These are phyloP conservation scores for Athetis lepigone DNA, from an alignment of 2,888 invertebrate species.

Conservation along the genomic window DNA sequence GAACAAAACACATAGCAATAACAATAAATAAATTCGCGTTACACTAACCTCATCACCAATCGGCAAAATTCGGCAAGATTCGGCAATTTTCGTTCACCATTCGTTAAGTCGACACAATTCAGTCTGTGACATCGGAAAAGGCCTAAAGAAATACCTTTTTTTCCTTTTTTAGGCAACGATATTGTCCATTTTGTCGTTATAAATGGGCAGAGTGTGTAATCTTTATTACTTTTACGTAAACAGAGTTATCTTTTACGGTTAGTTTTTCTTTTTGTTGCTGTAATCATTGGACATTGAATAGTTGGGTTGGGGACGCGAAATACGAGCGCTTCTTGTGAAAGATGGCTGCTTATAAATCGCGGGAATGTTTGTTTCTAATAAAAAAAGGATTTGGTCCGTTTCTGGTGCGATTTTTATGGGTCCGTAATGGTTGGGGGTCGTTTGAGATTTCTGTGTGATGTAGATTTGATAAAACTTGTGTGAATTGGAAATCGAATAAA, in stretches of 20 bases:
- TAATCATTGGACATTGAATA: conserved; percentile 64
- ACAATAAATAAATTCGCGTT: conserved; percentile 62
- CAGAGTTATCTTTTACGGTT: conserved; percentile 65
- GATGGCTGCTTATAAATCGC: conserved; percentile 56
- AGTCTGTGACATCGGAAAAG: conserved; percentile 53
- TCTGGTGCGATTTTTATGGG: conserved; percentile 35
- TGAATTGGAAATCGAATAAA: neutral
- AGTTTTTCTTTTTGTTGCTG: conserved; percentile 63
- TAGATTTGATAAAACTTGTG: conserved; percentile 9
- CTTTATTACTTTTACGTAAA: conserved; percentile 67
- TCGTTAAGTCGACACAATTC: conserved; percentile 65
- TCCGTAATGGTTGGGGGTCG: conserved; percentile 21
- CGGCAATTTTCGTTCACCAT: conserved; percentile 63
- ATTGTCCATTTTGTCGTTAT: conserved; percentile 68
- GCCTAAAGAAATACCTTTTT: conserved; percentile 63
- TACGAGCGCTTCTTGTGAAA: conserved; percentile 54
- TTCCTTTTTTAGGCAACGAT: conserved; percentile 62
- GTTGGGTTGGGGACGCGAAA: conserved; percentile 56
- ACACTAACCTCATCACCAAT: conserved; percentile 59
- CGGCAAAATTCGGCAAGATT: conserved; percentile 58
- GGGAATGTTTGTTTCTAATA: conserved; percentile 55
- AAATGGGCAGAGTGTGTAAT: conserved; percentile 66
- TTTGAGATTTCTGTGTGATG: conserved; percentile 13
- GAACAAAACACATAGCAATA: conserved; percentile 54
- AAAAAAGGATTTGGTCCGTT: conserved; percentile 45